These are phyloP conservation scores for Eugnorisma glareosa DNA, from an alignment of 2,888 invertebrate genomes.

Conservation along the genomic window DNA sequence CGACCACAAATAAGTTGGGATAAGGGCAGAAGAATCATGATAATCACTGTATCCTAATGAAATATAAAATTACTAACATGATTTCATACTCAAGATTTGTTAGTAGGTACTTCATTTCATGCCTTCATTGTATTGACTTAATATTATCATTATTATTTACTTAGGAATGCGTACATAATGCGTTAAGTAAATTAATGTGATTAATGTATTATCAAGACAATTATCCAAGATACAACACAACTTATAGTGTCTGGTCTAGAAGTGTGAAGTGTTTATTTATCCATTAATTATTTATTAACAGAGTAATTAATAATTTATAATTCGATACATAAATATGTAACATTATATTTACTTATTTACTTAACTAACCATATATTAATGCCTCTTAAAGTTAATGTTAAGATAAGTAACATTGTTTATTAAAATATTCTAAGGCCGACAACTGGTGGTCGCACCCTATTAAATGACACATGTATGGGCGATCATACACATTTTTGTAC, in stretches of 20 bases:
- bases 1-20: too few species aligned
- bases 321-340: constrained; percentile 25
- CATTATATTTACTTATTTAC: constrained; percentile 23
- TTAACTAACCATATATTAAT: constrained; percentile 24
- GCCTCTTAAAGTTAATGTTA: background rate
- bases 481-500: background rate
- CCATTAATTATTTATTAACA: constrained; percentile 26
- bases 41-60: too few species aligned
- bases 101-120: background rate
- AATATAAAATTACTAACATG: background rate
- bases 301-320: constrained; percentile 20
- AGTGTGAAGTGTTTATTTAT: constrained; percentile 35
- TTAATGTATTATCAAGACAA: background rate
- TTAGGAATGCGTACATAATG: background rate
- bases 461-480: constrained; percentile 21
- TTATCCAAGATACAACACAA: constrained; percentile 18
- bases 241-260: background rate
- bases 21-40: too few species aligned
- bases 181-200: background rate
- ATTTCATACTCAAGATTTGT: background rate
- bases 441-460: constrained; percentile 34
- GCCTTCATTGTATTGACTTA: background rate
- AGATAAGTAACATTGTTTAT: constrained; percentile 17
- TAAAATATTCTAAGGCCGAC: constrained; percentile 44
- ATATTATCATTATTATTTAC: background rate